A percentile compares a stretch with the other conserved stretches of the same genome.
phyloP scores from a whole-genome alignment of 2,113 vertebrate species.

The Dasypus novemcinctus region DNA sequence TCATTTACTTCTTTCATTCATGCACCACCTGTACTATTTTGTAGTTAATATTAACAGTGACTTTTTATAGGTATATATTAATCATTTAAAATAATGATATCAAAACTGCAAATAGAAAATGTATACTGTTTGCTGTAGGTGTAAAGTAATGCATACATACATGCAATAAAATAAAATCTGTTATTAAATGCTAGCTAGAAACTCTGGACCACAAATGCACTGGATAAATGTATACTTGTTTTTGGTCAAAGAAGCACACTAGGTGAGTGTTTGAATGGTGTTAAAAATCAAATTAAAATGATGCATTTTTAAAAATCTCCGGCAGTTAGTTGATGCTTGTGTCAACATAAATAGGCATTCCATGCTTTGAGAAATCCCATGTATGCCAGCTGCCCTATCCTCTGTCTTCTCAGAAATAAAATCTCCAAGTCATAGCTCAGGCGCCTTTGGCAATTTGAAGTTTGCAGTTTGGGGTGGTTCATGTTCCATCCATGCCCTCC shows the following conservation, averaged over 20 bases:
- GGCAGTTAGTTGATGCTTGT: no score
- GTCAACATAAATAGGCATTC: background rate
- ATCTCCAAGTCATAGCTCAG: background rate
- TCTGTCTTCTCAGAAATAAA: background rate
- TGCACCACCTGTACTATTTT: background rate
- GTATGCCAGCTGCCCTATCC: background rate
- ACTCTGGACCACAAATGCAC: background rate
- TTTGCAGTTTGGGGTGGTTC: background rate
- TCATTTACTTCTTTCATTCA: background rate
- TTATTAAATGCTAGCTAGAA: background rate
- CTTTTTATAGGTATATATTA: background rate
- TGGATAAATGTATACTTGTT: background rate
- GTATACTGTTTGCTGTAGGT: background rate
- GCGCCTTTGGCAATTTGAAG: background rate
- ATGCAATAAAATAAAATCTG: background rate
- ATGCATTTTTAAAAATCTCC: no score
- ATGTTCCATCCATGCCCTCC: background rate
- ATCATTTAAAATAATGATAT: background rate
- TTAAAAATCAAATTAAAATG: background rate
- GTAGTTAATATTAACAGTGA: background rate
- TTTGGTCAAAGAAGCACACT: background rate
- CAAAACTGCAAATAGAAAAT: background rate
- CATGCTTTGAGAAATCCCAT: background rate
- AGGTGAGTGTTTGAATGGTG: background rate
- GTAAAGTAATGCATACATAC: background rate